Percentiles rank a stretch among this genome's conserved stretches.
Conservation (phyloP, 2,888 invertebrate genomes). For the Campoletis raptor region DNA sequence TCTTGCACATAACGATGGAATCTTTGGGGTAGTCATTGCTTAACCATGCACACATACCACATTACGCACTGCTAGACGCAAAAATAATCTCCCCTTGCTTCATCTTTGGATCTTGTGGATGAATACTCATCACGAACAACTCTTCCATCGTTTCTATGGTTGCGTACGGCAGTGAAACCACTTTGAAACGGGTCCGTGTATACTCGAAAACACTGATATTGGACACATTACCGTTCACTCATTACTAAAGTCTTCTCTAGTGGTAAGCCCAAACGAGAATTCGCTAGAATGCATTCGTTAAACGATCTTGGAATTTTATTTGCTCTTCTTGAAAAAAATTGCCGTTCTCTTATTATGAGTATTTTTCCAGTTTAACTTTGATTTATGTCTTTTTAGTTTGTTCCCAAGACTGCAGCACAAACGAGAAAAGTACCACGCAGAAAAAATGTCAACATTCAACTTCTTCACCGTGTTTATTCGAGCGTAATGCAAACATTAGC, state of each 20-base stretch:
- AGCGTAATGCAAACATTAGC: too few relatives aligned
- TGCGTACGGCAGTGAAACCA: neutral
- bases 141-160: slow-evolving; percentile 15
- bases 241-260: too few relatives aligned
- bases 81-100: slow-evolving; percentile 2
- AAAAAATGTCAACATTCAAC: too few relatives aligned
- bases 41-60: slow-evolving; percentile 1
- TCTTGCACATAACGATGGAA: neutral
- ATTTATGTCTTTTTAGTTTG: neutral
- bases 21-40: neutral
- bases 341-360: too few relatives aligned
- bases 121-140: neutral
- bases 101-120: neutral
- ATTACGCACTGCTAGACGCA: slow-evolving; percentile 12
- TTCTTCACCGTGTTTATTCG: too few relatives aligned
- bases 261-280: too few relatives aligned
- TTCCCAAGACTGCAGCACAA: too few relatives aligned
- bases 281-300: too few relatives aligned
- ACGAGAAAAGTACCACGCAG: too few relatives aligned
- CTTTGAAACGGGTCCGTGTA: neutral
- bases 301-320: too few relatives aligned
- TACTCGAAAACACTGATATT: slow-evolving; percentile 40
- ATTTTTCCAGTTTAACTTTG: too few relatives aligned
- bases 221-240: neutral
- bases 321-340: too few relatives aligned